Base-by-base conservation (phyloP, 2,888 invertebrate species). In the Oscheius sp. region DNA sequence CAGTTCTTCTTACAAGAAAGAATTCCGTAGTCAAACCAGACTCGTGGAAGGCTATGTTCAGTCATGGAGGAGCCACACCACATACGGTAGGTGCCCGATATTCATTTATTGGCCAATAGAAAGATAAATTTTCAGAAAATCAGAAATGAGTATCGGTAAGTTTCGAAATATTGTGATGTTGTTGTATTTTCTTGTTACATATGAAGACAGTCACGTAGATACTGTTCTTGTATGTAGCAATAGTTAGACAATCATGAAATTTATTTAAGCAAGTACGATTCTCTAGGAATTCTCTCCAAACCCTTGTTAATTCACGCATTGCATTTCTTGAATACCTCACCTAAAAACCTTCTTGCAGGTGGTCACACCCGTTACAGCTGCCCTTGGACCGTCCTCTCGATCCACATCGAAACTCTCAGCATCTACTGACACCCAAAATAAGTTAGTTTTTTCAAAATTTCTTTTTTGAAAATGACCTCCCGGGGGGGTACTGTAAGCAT, bases 31-130 rank as follows among this genome's bases (percentile, higher is more conserved):
- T 51, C 8, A 28, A 57, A 17, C 41, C 41, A 14, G 36, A 41
- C 33, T 67, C 67, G 9, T 67, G 67, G 67, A 47, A 67, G 32
- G 24, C 24, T 0, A 49, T 44, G 22, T 59, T 67, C 47, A 14
- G 17, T 32, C 49, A 32, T 14, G 47, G 49, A n/a, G 45, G 28
- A 9, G 67, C 47, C 20, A 59, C 38, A 59, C 67, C 67, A 8
- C 67, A 67, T 24, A 45, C 61, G 38, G 67, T 67, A n/a, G 47
- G 67, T 50, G 51, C 28, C n/a, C 44, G 24, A 2, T 41, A 44
- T 44, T 26, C 17, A 2, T 47, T 24, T n/a, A 22, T 61, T 14
- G 36, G 36, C 14, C 8, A 36, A 36, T 8, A 14, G 36, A 36
- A 12, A 12, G 41, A 4, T 41, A 14, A 17, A 14, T 36, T 36